A percentile compares a stretch with the other conserved stretches of the same genome.
phyloP scores from a whole-genome alignment of 2,888 invertebrate genomes.

The Cenopis cana region DNA sequence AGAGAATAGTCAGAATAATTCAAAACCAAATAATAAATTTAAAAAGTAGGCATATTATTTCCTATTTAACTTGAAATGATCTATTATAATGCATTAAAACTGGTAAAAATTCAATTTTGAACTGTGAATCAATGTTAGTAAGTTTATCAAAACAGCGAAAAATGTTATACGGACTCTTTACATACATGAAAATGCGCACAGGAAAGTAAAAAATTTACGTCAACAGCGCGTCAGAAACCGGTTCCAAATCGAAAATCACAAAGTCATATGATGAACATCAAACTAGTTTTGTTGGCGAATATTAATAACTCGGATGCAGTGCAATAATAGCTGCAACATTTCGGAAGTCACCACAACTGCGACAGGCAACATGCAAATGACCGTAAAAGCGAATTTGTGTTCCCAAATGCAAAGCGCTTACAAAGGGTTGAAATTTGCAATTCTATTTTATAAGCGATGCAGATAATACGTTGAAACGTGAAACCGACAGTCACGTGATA shows the following conservation, averaged over 20 bases:
- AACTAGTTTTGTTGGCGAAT: conserved; percentile 47
- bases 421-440: conserved; percentile 84
- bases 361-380: conserved; percentile 79
- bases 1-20: too few relatives aligned
- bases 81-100: too few relatives aligned
- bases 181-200: too few relatives aligned
- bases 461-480: conserved; percentile 77
- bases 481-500: conserved; percentile 59
- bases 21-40: too few relatives aligned
- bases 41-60: too few relatives aligned
- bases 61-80: too few relatives aligned
- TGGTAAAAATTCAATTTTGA: too few relatives aligned
- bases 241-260: not conserved
- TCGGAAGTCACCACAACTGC: conserved; percentile 74
- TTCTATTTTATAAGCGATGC: conserved; percentile 80
- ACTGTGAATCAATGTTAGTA: too few relatives aligned
- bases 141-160: too few relatives aligned
- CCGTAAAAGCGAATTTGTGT: conserved; percentile 84
- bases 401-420: conserved; percentile 80
- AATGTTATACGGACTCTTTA: too few relatives aligned
- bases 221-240: too few relatives aligned
- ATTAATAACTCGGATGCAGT: conserved; percentile 55
- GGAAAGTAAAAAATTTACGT: too few relatives aligned
- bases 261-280: not conserved
- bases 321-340: conserved; percentile 59